Evolutionary conservation across 2,113 vertebrate species (phyloP).

Genomic region (Antigone vipio): DNA sequence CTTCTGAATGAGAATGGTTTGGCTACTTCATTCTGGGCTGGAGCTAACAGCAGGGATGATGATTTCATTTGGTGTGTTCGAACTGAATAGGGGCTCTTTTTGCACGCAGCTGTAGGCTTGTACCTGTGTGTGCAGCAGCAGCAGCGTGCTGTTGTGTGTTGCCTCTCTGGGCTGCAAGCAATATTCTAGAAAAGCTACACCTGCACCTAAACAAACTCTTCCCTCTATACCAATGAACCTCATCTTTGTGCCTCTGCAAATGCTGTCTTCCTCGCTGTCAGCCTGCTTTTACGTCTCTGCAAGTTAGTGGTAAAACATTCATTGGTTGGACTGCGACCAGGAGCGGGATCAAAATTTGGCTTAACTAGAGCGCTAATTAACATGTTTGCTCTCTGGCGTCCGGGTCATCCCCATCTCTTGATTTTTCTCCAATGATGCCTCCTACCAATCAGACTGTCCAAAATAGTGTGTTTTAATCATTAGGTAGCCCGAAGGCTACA

Average conservation of each 20-base stretch:
- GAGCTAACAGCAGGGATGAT: neutral
- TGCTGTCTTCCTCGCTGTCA: neutral
- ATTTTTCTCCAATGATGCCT: conserved; percentile 4
- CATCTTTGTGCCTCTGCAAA: neutral
- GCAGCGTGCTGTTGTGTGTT: neutral
- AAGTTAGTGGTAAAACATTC: neutral
- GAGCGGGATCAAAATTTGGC: neutral
- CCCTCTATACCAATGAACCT: neutral
- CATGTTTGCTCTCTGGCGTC: neutral
- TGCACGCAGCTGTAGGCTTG: neutral
- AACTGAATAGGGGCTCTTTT: neutral
- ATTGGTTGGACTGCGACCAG: neutral
- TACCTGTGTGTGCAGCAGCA: neutral
- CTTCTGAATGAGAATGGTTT: neutral
- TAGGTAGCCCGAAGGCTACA: conserved; percentile 48
- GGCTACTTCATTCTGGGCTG: neutral
- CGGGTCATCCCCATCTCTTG: neutral
- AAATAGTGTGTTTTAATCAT: conserved; percentile 49
- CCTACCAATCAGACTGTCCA: conserved; percentile 22
- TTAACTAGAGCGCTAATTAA: conserved; percentile 44
- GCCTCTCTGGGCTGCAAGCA: neutral
- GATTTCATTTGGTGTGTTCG: neutral
- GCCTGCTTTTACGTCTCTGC: neutral
- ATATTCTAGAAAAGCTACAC: neutral
- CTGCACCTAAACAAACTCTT: neutral